Conservation (phyloP, 2,113 vertebrate species). For the Arizona elegans region DNA sequence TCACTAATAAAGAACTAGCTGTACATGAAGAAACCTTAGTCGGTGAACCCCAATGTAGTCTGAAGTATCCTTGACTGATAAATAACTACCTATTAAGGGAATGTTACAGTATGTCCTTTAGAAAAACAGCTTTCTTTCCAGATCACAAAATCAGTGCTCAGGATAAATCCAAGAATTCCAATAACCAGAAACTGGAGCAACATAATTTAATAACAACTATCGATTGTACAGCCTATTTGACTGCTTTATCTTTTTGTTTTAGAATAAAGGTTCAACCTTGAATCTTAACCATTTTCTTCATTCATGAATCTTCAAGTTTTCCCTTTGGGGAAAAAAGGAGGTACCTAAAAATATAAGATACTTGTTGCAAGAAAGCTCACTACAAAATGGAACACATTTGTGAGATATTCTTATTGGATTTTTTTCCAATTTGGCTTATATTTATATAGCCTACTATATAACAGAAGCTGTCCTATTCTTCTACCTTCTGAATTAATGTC, state of each 20-base stretch:
- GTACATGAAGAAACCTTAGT: constrained; percentile 51
- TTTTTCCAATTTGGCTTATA: neutral
- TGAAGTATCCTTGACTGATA: neutral
- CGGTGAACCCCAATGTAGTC: neutral
- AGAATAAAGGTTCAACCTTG: fast-evolving
- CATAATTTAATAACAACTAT: neutral
- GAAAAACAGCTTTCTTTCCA: neutral
- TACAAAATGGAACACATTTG: neutral
- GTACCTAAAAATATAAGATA: neutral
- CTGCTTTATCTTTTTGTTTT: constrained; percentile 4
- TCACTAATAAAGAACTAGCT: constrained; percentile 64
- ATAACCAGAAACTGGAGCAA: neutral
- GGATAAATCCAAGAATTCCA: constrained; percentile 7
- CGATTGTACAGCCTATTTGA: neutral
- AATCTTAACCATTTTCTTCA: neutral
- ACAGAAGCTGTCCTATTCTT: neutral
- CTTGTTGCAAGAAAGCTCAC: neutral
- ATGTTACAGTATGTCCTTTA: neutral
- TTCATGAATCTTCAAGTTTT: neutral
- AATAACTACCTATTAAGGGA: constrained; percentile 3
- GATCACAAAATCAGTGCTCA: neutral
- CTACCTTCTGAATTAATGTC: neutral
- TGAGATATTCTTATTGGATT: neutral
- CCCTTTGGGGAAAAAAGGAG: neutral
- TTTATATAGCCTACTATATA: neutral